Conservation (phyloP, 2,113 vertebrate species). For the Datnioides undecimradiatus region DNA sequence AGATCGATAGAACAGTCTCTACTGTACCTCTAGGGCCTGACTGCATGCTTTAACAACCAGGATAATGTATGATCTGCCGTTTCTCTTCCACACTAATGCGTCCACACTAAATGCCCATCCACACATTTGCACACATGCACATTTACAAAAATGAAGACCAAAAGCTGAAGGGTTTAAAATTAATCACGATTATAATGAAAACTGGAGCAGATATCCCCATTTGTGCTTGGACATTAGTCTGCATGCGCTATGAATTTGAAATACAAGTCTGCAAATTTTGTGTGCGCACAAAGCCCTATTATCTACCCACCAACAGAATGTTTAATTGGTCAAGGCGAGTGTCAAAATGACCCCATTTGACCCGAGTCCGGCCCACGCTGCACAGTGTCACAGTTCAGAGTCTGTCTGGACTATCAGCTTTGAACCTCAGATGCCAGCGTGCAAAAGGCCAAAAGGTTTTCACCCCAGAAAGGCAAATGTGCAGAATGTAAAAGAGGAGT, state of each 20-base stretch:
- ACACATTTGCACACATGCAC: not conserved
- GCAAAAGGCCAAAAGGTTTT: conserved; percentile 46
- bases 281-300: conserved; percentile 6
- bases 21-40: not conserved
- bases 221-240: conserved; percentile 4
- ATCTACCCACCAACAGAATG: conserved; percentile 34
- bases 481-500: conserved; percentile 52
- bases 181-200: conserved; percentile 27
- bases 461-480: conserved; percentile 40
- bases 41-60: conserved; percentile 20
- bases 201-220: not conserved
- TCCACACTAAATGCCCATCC: not conserved
- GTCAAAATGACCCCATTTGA: conserved; percentile 55
- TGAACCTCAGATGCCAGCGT: conserved; percentile 38
- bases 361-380: conserved; percentile 20
- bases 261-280: not conserved
- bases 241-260: not conserved
- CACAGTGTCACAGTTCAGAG: conserved; percentile 47
- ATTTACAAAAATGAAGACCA: not conserved
- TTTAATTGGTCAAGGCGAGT: conserved; percentile 56
- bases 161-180: conserved; percentile 5
- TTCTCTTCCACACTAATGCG: not conserved
- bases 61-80: conserved; percentile 26
- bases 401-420: conserved; percentile 54
- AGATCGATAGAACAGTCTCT: conserved; percentile 25